Base-by-base conservation (phyloP, 2,113 vertebrate genomes). In the Etia nguti region DNA sequence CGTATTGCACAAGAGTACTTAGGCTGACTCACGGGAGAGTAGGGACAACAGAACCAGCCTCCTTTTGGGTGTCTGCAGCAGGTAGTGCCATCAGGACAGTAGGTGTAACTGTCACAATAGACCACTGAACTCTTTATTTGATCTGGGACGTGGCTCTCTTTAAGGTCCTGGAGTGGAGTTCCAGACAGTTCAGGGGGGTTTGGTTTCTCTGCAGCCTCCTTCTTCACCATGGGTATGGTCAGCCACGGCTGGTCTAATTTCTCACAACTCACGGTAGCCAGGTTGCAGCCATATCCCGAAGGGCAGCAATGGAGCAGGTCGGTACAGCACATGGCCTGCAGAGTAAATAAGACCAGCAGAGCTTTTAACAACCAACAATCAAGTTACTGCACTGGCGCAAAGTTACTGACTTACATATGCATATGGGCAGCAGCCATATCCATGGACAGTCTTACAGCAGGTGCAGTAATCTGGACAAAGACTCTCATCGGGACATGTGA, bases 251-350 rank as follows among this genome's bases (percentile, higher is more conserved):
- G 65, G 11, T 81, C 8, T 2, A 20, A 4, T 46, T 77, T 93
- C 82, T 80, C 68, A 79, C 96, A 96, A 52, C 31, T 80, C 57
- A 87, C 50, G 6, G 56, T 68, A 3, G 2, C 5, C 15, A 22
- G 2, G 86, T 95, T 83, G 59, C 96, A 96, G 1, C 2, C 46
- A 83, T 7, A 96, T 1, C 81, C 93, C 0, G 46, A 26, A 1
- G 96, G 96, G 84, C 96, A 97, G 89, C 96, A 96, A 90, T 96
- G 94, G 34, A 62, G 4, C 80, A 55, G 6, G 85, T 97, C 96
- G 4, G 91, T 0, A 26, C 96, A 97, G 81, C 96, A 96, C n/a
- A 95, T 92, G 2, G 95, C 96, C 96, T 96, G 60, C 4, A 68
- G 1, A 68, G 26, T 15, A 15, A 79, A 20, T 29, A 7, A 16